Conservation (phyloP, 2,888 invertebrate species). For the Drosophila leonis region DNA sequence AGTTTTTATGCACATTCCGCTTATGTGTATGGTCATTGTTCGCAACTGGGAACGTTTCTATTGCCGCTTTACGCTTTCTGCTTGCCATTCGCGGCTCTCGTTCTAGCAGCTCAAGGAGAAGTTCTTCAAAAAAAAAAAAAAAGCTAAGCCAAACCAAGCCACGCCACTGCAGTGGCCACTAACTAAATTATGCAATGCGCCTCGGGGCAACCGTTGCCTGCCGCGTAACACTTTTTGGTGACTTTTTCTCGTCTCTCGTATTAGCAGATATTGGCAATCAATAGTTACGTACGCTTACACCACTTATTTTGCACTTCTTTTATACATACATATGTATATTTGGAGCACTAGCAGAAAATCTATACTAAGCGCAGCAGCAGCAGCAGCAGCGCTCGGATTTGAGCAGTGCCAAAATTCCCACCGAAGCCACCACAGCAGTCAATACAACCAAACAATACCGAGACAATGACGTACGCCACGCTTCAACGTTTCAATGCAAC, state of each 20-base stretch:
- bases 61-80: slow-evolving; percentile 18
- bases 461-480: slow-evolving; percentile 48
- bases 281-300: slow-evolving; percentile 42
- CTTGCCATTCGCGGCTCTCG: slow-evolving; percentile 30
- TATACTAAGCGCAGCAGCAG: slow-evolving; percentile 56
- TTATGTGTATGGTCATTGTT: slow-evolving; percentile 35
- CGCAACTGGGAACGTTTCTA: slow-evolving; percentile 11
- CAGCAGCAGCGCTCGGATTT: slow-evolving; percentile 33
- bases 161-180: slow-evolving; percentile 11
- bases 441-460: slow-evolving; percentile 33
- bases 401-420: slow-evolving; percentile 36
- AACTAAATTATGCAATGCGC: slow-evolving; percentile 55
- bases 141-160: slow-evolving; percentile 11
- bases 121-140: slow-evolving; percentile 33
- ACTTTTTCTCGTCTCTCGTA: not conserved
- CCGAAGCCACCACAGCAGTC: slow-evolving; percentile 51
- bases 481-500: slow-evolving; percentile 59
- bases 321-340: slow-evolving; percentile 9
- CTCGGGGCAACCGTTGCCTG: slow-evolving; percentile 32
- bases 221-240: slow-evolving; percentile 36
- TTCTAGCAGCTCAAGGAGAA: slow-evolving; percentile 27
- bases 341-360: slow-evolving; percentile 48
- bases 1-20: slow-evolving; percentile 63
- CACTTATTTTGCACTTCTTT: slow-evolving; percentile 31
- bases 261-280: slow-evolving; percentile 33